Evolutionary conservation across 2,797 vertebrate genomes (phyloP).

Genomic region (Pristis pectinata): DNA sequence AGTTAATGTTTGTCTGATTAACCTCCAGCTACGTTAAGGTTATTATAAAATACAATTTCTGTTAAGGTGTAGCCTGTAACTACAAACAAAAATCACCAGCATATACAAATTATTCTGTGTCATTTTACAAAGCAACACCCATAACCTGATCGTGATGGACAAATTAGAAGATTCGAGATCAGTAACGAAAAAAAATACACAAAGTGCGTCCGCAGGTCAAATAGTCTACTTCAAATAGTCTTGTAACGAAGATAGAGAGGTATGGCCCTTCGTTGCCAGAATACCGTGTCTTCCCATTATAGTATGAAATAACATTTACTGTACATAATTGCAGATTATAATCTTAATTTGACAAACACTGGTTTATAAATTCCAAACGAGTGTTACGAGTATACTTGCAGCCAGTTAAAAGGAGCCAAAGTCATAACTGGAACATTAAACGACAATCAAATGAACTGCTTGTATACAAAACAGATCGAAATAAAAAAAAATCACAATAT

Average conservation of each 20-base stretch:
- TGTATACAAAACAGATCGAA: background rate
- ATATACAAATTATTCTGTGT: too few species aligned
- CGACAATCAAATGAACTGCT: background rate
- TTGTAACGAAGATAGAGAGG: background rate
- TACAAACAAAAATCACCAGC: too few species aligned
- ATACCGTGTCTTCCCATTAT: too few species aligned
- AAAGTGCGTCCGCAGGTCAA: background rate
- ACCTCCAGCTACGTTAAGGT: background rate
- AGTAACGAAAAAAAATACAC: background rate
- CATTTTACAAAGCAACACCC: too few species aligned
- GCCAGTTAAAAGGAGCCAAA: background rate
- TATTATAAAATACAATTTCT: background rate
- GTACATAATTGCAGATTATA: background rate
- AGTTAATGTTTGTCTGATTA: background rate
- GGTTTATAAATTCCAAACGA: background rate
- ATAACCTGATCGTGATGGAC: background rate
- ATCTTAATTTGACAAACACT: background rate
- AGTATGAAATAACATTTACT: background rate
- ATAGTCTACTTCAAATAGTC: background rate
- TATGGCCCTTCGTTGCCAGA: background rate
- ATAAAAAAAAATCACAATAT: background rate
- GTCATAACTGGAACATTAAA: background rate
- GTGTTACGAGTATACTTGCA: background rate
- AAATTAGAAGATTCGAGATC: background rate
- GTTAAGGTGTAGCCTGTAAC: background rate